A percentile compares a stretch with the other conserved stretches of the same genome.
Evolutionary conservation across 2,113 vertebrate genomes (phyloP).

Genomic region (Canis aureus): DNA sequence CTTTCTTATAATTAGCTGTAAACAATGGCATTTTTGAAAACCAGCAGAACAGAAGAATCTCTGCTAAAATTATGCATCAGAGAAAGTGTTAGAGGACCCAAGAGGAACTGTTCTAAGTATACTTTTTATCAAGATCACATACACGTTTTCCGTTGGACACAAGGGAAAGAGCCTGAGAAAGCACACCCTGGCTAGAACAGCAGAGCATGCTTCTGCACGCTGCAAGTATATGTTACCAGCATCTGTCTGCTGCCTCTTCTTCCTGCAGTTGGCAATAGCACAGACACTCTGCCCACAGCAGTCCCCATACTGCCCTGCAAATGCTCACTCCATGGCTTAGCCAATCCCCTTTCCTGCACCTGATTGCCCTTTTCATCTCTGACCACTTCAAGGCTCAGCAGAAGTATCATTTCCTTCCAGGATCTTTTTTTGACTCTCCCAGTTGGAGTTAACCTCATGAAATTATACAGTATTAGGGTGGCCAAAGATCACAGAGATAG

Average conservation of each 20-base stretch:
- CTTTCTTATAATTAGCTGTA: neutral
- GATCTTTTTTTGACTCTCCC: neutral
- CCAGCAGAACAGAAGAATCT: neutral
- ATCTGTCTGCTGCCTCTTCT: neutral
- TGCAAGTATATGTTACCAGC: neutral
- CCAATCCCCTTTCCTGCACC: neutral
- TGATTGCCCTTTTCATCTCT: neutral
- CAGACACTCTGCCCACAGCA: accelerated
- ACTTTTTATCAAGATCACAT: neutral
- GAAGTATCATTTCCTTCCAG: neutral
- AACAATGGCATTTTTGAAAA: neutral
- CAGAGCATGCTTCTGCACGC: accelerated
- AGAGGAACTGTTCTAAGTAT: neutral
- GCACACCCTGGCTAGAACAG: neutral
- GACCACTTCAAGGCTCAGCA: neutral
- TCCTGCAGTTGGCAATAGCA: neutral
- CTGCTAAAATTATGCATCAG: neutral
- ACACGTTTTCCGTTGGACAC: neutral
- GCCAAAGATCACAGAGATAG: neutral
- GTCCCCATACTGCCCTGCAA: neutral
- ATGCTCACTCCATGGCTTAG: neutral
- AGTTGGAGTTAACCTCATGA: neutral
- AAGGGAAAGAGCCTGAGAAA: neutral
- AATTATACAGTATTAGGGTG: neutral
- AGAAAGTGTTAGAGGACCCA: neutral